Conservation (phyloP, 2,888 invertebrate species). For the Argyresthia albistria region DNA sequence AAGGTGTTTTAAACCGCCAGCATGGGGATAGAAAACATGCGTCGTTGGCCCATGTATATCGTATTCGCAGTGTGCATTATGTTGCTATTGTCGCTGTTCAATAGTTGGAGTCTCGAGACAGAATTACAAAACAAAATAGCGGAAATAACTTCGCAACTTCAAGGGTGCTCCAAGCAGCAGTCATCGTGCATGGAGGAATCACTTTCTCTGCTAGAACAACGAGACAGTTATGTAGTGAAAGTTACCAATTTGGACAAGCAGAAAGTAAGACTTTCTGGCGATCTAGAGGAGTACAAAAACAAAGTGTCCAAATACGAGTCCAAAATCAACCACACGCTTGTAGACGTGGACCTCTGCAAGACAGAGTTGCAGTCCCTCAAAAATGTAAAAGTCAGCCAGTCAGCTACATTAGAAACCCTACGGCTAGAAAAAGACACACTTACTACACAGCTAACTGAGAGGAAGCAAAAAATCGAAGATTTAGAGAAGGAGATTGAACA, state of each 20-base stretch:
- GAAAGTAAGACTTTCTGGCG: constrained; percentile 36
- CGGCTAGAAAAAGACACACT: constrained; percentile 57
- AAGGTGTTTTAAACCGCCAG: constrained; percentile 14
- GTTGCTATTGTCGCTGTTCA: constrained; percentile 58
- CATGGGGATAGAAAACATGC: constrained; percentile 68
- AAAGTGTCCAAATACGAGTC: constrained; percentile 42
- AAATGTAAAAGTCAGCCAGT: constrained; percentile 58
- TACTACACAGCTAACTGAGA: constrained; percentile 43
- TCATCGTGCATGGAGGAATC: constrained; percentile 57
- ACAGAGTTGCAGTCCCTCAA: constrained; percentile 59
- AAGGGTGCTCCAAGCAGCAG: constrained; percentile 55
- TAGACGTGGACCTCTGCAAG: constrained; percentile 53
- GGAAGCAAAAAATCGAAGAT: constrained; percentile 49
- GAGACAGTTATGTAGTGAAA: constrained; percentile 45
- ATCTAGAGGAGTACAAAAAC: constrained; percentile 34
- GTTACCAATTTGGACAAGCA: constrained; percentile 43
- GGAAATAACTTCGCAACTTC: constrained; percentile 46
- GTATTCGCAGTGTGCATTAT: constrained; percentile 55
- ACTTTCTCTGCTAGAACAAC: constrained; percentile 46
- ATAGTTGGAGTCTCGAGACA: constrained; percentile 57
- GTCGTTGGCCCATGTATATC: constrained; percentile 64
- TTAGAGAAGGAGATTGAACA: constrained; percentile 49
- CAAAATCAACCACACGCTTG: constrained; percentile 47
- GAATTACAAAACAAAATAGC: constrained; percentile 47
- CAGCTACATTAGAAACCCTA: constrained; percentile 53